Evolutionary conservation across 2,888 invertebrate genomes (phyloP), one percentile per base, ranked within the genome.

Genomic region (Epinotia bilunana): DNA sequence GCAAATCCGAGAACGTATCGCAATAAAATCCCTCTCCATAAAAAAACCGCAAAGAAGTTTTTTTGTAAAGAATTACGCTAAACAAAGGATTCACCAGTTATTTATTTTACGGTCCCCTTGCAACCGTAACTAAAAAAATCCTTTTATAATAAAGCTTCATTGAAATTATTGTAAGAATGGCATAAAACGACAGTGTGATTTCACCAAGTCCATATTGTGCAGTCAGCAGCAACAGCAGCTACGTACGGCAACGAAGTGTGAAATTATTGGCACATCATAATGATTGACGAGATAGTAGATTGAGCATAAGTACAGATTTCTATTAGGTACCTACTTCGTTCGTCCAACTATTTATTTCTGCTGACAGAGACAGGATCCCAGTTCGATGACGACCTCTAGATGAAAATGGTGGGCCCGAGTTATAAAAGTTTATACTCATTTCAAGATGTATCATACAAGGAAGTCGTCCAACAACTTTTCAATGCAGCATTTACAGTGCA

Each of bases 401-500:
- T 53, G 53, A 53, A 53, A 53, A 53, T 53, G 53, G 53, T 53
- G 53, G 53, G 13, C 7, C 6, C 1, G 13, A 6, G 53, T 53
- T n/a, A 16, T 53, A 13, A 53, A 1, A n/a, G n/a, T n/a, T 16
- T 49, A 16, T 53, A n/a, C 16, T 53, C n/a, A 53, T 53, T 53
- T 53, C 16, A 53, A 46, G 9, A 33, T 16, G 46, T 11, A 53
- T 53, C 28, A 11, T 53, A 18, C 33, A 49, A 65, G 33, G 12
- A 53, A n/a, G 28, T 53, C 53, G 53, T 13, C 53, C 65, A 65
- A 53, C 13, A n/a, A 65, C 28, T 12, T 28, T 49, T 49, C n/a
- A 23, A 3, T 28, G 64, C 18, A 12, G 63, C 18, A 68, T 68
- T 57, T 57, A 53, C 28, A 65, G 28, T 18, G 65, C 6, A 7